Base-by-base conservation (phyloP, 1,140 invertebrate genomes). In the Diachasmimorpha longicaudata region DNA sequence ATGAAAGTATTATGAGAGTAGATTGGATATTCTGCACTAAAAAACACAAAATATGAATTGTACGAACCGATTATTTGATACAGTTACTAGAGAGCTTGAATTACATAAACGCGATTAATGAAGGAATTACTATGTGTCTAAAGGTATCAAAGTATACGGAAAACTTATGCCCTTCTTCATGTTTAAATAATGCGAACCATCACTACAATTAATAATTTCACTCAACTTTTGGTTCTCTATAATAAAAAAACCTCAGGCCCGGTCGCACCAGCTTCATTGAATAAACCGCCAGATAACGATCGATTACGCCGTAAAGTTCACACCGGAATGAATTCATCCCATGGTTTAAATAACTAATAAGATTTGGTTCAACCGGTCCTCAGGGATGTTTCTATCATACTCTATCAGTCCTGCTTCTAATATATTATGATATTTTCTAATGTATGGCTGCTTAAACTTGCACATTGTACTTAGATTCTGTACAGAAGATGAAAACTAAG, bases 321-420 rank as follows among this genome's bases (percentile, higher is more conserved):
- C 31, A 31, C 31, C 2, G 31, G 31, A 31, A 31, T 31, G 6
- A 31, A 31, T 31, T 31, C 31, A 31, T 31, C 6, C 31, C 6
- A 31, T 2, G 31, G 31, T 31, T 2, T 31, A 31, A 31, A 31
- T 31, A 31, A 31, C 31, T 2, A 31, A 31, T 6, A 31, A 6
- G 6, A 6, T 31, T 31, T 31, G 31, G 31, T 31, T 2, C 31
- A 31, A 31, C 31, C 31, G 31, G 31, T 6, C 31, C 31, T 3
- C 31, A 31, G 31, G 31, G 31, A 6, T 63, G 14, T 31, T 68
- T 31, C 46, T 25, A 75, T 68, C 69, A 67, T 78, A 78, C 66
- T 75, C 72, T 78, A 75, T 78, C 77, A 78, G 77, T 78, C 74
- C 77, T 76, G 73, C 77, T 42, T 72, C 58, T 78, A 75, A 70